These are phyloP conservation scores for Marmota monax DNA, from an alignment of 2,113 vertebrate species.

Conservation along the genomic window DNA sequence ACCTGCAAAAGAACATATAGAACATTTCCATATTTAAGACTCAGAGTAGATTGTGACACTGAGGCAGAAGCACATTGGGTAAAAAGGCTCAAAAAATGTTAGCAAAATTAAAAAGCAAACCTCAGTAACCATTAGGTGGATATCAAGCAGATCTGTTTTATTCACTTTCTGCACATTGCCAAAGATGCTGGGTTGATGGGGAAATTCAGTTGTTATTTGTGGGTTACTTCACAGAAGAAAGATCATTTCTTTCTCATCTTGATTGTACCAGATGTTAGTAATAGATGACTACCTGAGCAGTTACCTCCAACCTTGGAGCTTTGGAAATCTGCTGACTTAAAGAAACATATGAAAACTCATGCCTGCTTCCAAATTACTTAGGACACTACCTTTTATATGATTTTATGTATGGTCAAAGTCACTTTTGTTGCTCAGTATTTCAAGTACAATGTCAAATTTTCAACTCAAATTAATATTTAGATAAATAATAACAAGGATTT, in stretches of 20 bases:
- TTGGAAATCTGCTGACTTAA: background rate
- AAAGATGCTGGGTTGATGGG: background rate
- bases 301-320: background rate
- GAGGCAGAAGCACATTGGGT: background rate
- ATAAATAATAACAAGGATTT: background rate
- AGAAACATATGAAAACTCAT: background rate
- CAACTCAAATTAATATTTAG: constrained; percentile 40
- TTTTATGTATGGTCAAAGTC: background rate
- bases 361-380: background rate
- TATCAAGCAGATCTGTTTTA: background rate
- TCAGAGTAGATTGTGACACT: background rate
- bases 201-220: background rate
- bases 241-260: background rate
- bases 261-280: background rate
- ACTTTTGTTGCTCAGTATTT: constrained; percentile 45
- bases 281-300: background rate
- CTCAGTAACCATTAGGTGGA: background rate
- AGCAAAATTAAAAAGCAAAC: background rate
- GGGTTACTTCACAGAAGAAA: background rate
- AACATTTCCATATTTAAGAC: background rate
- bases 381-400: background rate
- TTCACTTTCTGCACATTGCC: background rate
- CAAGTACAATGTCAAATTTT: constrained; percentile 26
- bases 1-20: background rate
- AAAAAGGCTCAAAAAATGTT: background rate